phyloP scores from a whole-genome alignment of 35 echinoderm and acorn worm species.

The Holothuria glaberrima region DNA sequence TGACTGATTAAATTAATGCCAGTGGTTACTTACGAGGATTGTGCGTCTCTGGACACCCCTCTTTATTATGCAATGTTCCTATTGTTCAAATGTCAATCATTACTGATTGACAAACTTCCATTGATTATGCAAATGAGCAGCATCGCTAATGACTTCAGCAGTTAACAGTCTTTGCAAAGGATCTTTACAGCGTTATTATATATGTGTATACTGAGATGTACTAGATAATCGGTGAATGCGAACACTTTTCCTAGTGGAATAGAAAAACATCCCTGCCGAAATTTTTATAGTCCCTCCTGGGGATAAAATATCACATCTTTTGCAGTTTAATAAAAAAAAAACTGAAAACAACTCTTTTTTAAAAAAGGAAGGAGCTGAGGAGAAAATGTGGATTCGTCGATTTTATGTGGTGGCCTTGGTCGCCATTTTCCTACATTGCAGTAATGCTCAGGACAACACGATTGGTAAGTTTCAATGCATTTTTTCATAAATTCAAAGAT shows the following conservation, averaged over 20 bases:
- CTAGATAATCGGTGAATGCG: no score
- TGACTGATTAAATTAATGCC: no score
- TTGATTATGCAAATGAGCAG: conserved; percentile 53
- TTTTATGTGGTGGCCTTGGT: not conserved
- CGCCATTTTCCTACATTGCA: conserved; percentile 37
- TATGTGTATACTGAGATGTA: no score
- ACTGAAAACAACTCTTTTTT: no score
- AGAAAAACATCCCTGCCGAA: no score
- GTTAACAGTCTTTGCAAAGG: conserved; percentile 2
- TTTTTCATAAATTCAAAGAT: not conserved
- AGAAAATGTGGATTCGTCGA: not conserved
- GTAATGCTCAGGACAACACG: conserved; percentile 28
- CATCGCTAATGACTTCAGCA: conserved; percentile 27
- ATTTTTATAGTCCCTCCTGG: no score
- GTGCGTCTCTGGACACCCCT: not conserved
- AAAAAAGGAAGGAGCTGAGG: not conserved
- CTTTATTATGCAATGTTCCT: conserved; percentile 16
- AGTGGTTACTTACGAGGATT: no score
- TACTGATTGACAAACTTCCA: conserved; percentile 42
- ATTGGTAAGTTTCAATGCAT: conserved; percentile 6
- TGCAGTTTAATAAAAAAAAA: no score
- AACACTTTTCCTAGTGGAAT: no score
- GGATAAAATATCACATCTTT: no score
- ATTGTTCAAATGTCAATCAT: conserved; percentile 26
- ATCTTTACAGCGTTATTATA: no score